Conservation (phyloP, 2,113 vertebrate genomes). For the Petrocephalus microphthalmus region DNA sequence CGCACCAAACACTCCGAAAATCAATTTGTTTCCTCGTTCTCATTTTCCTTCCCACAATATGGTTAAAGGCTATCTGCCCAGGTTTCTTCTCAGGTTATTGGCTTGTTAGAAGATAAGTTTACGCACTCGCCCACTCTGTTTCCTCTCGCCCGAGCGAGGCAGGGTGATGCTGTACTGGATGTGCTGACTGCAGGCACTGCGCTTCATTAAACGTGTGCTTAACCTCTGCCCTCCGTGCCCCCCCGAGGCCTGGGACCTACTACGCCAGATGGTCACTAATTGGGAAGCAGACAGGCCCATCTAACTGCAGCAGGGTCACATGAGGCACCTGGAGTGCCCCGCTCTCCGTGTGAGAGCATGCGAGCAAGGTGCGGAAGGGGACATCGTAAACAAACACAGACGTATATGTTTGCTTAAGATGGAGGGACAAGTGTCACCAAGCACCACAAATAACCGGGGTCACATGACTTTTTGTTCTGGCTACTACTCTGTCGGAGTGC, state of each 20-base stretch:
- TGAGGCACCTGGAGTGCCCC: neutral
- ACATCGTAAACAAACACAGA: neutral
- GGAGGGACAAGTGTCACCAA: neutral
- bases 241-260: conserved; percentile 43
- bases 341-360: neutral
- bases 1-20: neutral
- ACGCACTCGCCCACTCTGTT: neutral
- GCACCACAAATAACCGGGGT: neutral
- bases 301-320: neutral
- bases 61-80: conserved; percentile 1
- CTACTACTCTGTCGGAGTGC: neutral
- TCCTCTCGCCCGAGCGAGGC: conserved; percentile 7
- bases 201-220: conserved; percentile 51
- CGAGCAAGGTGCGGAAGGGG: neutral
- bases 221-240: conserved; percentile 40
- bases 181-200: conserved; percentile 38
- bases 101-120: conserved; percentile 14
- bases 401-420: neutral
- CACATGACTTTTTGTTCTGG: neutral
- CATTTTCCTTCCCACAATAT: neutral
- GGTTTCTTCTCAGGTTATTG: neutral
- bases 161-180: neutral
- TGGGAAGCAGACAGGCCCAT: conserved; percentile 24
- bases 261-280: conserved; percentile 50
- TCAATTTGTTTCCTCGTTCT: neutral